Evolutionary conservation across 2,113 vertebrate species (phyloP).

Genomic region (Pipa parva): DNA sequence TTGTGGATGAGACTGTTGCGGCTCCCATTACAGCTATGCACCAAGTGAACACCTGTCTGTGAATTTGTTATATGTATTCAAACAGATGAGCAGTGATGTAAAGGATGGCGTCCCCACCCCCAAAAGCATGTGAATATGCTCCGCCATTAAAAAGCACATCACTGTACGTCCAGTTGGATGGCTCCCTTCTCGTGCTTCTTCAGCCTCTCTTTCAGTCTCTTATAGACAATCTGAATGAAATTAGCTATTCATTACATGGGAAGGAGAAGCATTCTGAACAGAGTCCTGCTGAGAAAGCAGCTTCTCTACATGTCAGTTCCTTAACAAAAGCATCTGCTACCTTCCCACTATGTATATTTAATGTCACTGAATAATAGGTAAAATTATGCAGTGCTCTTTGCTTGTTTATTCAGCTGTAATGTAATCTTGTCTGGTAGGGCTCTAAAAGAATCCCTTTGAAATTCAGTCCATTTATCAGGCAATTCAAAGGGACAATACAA

Average conservation of each 20-base stretch:
- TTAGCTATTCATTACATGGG: slow-evolving; percentile 67
- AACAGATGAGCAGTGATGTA: slow-evolving; percentile 46
- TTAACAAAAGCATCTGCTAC: slow-evolving; percentile 59
- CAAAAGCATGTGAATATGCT: slow-evolving; percentile 53
- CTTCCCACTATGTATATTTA: slow-evolving; percentile 61
- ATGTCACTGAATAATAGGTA: slow-evolving; percentile 50
- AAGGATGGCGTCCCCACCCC: slow-evolving; percentile 48
- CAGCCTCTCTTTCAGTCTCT: slow-evolving; percentile 46
- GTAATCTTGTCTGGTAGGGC: slow-evolving; percentile 44
- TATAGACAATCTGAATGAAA: slow-evolving; percentile 55
- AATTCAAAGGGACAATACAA: slow-evolving; percentile 28
- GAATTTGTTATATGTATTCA: slow-evolving; percentile 52
- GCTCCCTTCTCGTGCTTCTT: slow-evolving; percentile 27
- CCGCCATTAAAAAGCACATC: slow-evolving; percentile 57
- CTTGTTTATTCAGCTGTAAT: slow-evolving; percentile 57
- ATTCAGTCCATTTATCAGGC: slow-evolving; percentile 36
- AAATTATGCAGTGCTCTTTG: slow-evolving; percentile 54
- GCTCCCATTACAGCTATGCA: neutral
- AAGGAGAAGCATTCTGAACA: slow-evolving; percentile 52
- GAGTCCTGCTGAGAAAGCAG: slow-evolving; percentile 56
- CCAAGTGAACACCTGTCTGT: slow-evolving; percentile 36
- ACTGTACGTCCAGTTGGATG: slow-evolving; percentile 47
- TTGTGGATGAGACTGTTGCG: too few relatives aligned
- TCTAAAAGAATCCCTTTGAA: slow-evolving; percentile 50
- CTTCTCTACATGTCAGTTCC: slow-evolving; percentile 59